Base-by-base conservation (phyloP, 2,797 vertebrate species). In the Macrochelys suwanniensis region DNA sequence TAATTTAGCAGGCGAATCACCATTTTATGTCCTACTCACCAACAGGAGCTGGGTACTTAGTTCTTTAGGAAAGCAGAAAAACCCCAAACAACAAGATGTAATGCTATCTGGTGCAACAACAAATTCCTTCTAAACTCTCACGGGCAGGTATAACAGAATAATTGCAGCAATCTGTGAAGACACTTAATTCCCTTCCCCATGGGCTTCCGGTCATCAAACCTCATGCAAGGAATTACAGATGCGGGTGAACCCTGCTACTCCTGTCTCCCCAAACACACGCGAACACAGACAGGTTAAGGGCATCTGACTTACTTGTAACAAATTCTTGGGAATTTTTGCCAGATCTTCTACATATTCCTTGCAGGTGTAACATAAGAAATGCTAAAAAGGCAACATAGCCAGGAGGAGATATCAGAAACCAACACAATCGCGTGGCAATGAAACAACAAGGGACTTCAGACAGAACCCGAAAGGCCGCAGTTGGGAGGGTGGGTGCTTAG, bases 341-440 rank as follows among this genome's bases (percentile, higher is more conserved):
- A 99, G 97, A 96, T 99, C 99, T 84, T 99, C 99, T 78, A 99
- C 99, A 49, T 99, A 99, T 94, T 99, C 99, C 97, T 99, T 99
- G 97, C 99, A 99, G 82, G 98, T 97, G 95, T 99, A 99, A 97
- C 99, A 99, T 94, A 99, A 97, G 97, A 99, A 99, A 97, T 99
- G 99, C 99, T 99, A 98, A 90, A 97, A 98, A 78, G 89, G 56
- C 80, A 5, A 91, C 9, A 37, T 0, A 61, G 17, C 11, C 51
- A 57, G 89, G 1, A n/a, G 21, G 37, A 81, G 0, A 8, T 81
- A 78, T 98, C 68, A 98, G 85, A 84, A 82, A 76, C 17, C 25
- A 17, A 57, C 15, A 10, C 7, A 82, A 54, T 0, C 59, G 31
- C 23, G 77, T 0, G 25, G n/a, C 42, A 85, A 23, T 3, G 42